Evolutionary conservation across 2,113 vertebrate genomes (phyloP).

Genomic region (Notarius lentiginosus): DNA sequence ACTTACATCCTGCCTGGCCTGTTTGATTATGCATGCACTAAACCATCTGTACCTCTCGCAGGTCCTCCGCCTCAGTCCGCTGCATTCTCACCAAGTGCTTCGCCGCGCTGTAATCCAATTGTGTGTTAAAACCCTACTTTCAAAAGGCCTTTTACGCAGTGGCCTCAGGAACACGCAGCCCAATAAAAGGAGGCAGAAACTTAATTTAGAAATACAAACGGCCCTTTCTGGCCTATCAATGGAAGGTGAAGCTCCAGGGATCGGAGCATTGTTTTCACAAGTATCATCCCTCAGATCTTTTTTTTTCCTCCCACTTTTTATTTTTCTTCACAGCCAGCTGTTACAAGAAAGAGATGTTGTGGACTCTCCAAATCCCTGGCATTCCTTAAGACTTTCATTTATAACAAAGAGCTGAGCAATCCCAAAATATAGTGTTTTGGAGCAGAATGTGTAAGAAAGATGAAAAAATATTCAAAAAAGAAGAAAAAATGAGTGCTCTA

Average conservation of each 20-base stretch:
- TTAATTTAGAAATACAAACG: slow-evolving; percentile 68
- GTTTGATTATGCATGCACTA: slow-evolving; percentile 65
- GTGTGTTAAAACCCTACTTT: slow-evolving; percentile 63
- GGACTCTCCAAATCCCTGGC: slow-evolving; percentile 15
- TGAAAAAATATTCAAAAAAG: background rate
- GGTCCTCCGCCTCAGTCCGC: slow-evolving; percentile 53
- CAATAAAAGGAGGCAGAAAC: slow-evolving; percentile 65
- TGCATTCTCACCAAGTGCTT: slow-evolving; percentile 62
- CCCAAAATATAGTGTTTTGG: background rate
- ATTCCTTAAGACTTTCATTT: slow-evolving; percentile 8
- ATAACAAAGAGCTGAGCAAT: background rate
- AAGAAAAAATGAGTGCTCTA: background rate
- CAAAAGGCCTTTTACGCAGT: slow-evolving; percentile 63
- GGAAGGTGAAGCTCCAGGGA: slow-evolving; percentile 61
- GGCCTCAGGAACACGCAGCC: slow-evolving; percentile 59
- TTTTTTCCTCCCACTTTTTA: slow-evolving; percentile 10
- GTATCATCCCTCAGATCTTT: slow-evolving; percentile 54
- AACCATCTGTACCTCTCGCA: slow-evolving; percentile 60
- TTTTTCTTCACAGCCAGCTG: slow-evolving; percentile 39
- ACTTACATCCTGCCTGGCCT: slow-evolving; percentile 35
- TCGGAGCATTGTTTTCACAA: slow-evolving; percentile 60
- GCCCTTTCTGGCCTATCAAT: slow-evolving; percentile 59
- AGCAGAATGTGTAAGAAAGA: background rate
- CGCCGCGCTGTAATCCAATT: slow-evolving; percentile 67
- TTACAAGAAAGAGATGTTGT: slow-evolving; percentile 36